Conservation (phyloP, 2,797 vertebrate species). For the Epinephelus coioides region DNA sequence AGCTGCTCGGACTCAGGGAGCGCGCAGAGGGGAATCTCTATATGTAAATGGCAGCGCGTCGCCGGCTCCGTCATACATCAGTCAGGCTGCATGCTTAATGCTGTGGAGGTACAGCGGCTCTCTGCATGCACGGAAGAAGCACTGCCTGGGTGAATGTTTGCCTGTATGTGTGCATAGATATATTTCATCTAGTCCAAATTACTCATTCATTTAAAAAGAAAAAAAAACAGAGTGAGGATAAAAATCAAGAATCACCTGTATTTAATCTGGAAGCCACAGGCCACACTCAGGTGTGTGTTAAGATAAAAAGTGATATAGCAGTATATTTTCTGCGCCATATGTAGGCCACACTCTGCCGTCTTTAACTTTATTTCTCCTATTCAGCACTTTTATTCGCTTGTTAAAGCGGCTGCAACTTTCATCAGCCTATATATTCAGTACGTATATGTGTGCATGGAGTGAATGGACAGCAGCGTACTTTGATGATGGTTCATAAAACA, state of each 20-base stretch:
- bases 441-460: not conserved
- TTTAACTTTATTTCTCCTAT: conserved; percentile 52
- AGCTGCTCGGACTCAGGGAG: conserved; percentile 79
- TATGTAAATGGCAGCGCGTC: conserved; percentile 91
- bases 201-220: conserved; percentile 2
- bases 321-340: conserved; percentile 22
- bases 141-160: conserved; percentile 10
- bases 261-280: conserved; percentile 2
- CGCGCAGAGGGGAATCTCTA: conserved; percentile 87
- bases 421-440: conserved; percentile 13
- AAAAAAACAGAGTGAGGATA: not conserved
- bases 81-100: conserved; percentile 74
- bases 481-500: conserved; percentile 30
- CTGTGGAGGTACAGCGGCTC: conserved; percentile 58
- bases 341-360: conserved; percentile 45
- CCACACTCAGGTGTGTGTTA: conserved; percentile 30
- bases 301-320: not conserved
- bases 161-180: not conserved
- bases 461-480: conserved; percentile 32
- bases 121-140: conserved; percentile 39
- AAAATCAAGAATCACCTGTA: not conserved
- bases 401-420: conserved; percentile 28
- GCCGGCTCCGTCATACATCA: conserved; percentile 91
- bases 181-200: not conserved
- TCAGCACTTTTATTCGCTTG: conserved; percentile 68